Evolutionary conservation across 2,888 invertebrate species (phyloP), one percentile per base, ranked within the genome.

Genomic region (Dryocosmus kuriphilus): DNA sequence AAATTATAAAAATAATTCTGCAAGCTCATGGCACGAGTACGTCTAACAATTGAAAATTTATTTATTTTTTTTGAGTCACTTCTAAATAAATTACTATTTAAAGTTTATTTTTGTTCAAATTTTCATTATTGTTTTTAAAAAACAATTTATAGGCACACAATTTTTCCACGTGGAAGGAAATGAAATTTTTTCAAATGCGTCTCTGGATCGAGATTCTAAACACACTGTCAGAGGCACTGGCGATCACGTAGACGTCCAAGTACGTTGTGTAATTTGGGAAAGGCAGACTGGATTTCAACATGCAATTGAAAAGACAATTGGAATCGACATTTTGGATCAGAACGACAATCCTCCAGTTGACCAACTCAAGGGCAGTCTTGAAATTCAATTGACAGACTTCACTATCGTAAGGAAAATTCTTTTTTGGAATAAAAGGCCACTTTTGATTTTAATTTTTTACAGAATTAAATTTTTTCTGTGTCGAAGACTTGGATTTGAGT

Each of bases 261-360:
- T 93, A 3, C 89, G 88, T 75, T 93, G 93, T 85, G 91, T 92
- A 76, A 89, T 92, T 0, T 92, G 91, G 88, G 89, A 91, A 84
- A 86, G 89, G 27, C 86, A 85, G 19, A 90, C 91, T 22, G 90
- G 90, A 7, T 83, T 84, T 11, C 89, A 92, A 75, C 83, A 88
- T 71, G 88, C 89, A 0, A 83, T 90, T 22, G 85, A 88, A 38
- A 91, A 90, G 80, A 86, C 88, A 2, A 84, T 93, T 9, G 86
- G 89, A 62, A 88, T 94, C n/a, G 91, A 92, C 4, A 85, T 94
- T 46, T 90, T 94, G 82, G 93, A 94, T 82, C 92, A 93, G 67
- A 91, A 93, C 82, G 92, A 93, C 82, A 92, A 92, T 88, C 90
- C 91, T 2, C 93, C 93, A 0, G 81, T 87, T n/a, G 85, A 90